A percentile compares a stretch with the other conserved stretches of the same genome.
Conservation (phyloP, 1,140 invertebrate genomes). For the Pinna nobilis region DNA sequence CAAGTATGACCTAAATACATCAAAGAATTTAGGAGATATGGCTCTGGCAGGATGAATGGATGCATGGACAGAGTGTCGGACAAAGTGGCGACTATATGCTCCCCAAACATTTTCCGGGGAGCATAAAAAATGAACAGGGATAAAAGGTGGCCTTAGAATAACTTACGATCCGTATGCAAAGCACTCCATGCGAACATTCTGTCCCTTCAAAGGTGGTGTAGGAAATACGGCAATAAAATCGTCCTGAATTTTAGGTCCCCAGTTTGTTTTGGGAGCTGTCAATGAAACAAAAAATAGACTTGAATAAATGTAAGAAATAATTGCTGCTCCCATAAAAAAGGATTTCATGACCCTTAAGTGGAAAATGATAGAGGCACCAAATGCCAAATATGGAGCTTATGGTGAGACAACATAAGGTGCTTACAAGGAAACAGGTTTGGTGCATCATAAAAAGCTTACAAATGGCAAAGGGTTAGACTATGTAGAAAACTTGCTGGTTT, state of each 20-base stretch:
- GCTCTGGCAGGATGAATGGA: too few relatives aligned
- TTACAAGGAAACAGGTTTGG: too few relatives aligned
- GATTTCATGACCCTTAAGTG: too few relatives aligned
- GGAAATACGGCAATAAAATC: conserved; percentile 97
- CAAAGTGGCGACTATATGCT: not conserved
- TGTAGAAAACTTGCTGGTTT: too few relatives aligned
- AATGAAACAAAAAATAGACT: not conserved
- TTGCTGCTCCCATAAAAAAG: not conserved
- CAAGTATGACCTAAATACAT: too few relatives aligned
- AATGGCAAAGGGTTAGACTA: too few relatives aligned
- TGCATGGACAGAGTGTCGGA: too few relatives aligned
- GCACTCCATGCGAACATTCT: conserved; percentile 94
- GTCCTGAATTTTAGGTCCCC: conserved; percentile 81
- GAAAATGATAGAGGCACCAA: too few relatives aligned
- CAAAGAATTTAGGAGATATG: too few relatives aligned
- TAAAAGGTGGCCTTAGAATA: not conserved
- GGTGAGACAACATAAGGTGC: too few relatives aligned
- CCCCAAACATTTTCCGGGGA: not conserved
- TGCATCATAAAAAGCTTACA: too few relatives aligned
- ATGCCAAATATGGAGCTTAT: too few relatives aligned
- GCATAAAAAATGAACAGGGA: not conserved
- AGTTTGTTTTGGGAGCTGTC: conserved; percentile 51
- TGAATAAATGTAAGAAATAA: not conserved
- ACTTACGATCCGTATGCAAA: conserved; percentile 94
- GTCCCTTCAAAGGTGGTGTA: conserved; percentile 90